Evolutionary conservation across 2,888 invertebrate species (phyloP), one percentile per base, ranked within the genome.

Genomic region (Drosophila pegasa): DNA sequence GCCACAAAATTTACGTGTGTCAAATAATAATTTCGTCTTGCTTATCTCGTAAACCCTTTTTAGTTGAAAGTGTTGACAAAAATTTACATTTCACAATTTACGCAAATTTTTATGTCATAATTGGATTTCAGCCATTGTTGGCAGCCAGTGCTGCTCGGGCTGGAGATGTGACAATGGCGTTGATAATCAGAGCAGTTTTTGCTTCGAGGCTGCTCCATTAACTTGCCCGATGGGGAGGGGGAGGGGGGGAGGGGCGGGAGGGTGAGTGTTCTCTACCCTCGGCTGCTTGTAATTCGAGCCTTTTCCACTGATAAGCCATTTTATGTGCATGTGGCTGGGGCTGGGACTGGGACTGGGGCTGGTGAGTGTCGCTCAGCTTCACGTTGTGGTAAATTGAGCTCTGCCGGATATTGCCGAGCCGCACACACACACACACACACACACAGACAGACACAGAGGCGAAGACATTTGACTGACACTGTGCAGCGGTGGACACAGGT

Each of bases 71-170:
- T 77, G 77, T 77, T 77, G 69, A 68, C 72, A 78, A 72, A 74
- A 84, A 84, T 86, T 83, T 86, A 83, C 86, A 83, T 86, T 85
- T 83, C 71, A 83, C 83, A 83, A 83, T 83, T 86, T 83, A 83
- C 83, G 80, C 80, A 84, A 79, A 84, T 80, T 84, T 85, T 87
- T 80, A 85, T 87, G 82, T 87, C 85, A 85, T 85, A 87, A 85
- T 85, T 85, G 85, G 87, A 87, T 85, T 85, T 67, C 29, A 48
- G 61, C 55, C 72, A 79, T 72, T 78, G 78, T 78, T 81, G 70
- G 61, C 41, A 67, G 64, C 31, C 52, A 43, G 41, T 29, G 41
- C 51, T 31, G 38, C 37, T 27, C 20, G 14, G 14, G 40, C 40
- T 45, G 52, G 74, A 70, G 73, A 86, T 83, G 86, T 86, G 83